Evolutionary conservation across 2,797 vertebrate species (phyloP), one percentile per base, ranked within the genome.

Genomic region (Melanotaenia boesemani): DNA sequence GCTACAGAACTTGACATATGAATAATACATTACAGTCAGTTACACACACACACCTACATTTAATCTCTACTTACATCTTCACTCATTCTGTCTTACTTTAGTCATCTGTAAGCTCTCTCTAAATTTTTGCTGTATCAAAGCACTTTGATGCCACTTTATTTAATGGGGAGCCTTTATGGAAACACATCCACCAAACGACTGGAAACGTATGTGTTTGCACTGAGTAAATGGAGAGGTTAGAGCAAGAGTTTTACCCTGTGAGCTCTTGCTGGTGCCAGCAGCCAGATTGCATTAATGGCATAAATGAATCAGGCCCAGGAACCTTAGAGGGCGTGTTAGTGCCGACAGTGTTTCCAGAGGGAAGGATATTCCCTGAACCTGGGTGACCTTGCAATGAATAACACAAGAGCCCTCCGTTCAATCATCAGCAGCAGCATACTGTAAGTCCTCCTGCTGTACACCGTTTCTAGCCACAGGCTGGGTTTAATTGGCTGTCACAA

Each of bases 251-350:
- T 65, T 64, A 62, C 60, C 74, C 55, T 61, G 26, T 26, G 26
- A 26, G 26, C 26, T 26, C 26, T 26, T 26, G 26, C 58, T n/a
- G 69, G 63, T 78, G 72, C 86, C 82, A 85, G 79, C 70, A 86
- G 79, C 71, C 76, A 84, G 72, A 87, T 79, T 89, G 76, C 78
- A 89, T 91, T 91, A 86, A 88, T 88, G 79, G 73, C 41, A 77
- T 82, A 85, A 90, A 90, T 89, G 81, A 89, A 89, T 92, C 77
- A 90, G 80, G 72, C 67, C 58, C 13, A 41, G 78, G 77, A 83
- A 79, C 26, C 82, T 86, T 62, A 69, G 72, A 84, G 70, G 77
- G 60, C 6, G 20, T 5, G 24, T 73, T 70, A 37, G 63, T 78
- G 76, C 60, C 67, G 63, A 68, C 76, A 16, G 28, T 80, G 72